phyloP scores from a whole-genome alignment of 2,797 vertebrate species.

The Enteromius afrohamiltoni region DNA sequence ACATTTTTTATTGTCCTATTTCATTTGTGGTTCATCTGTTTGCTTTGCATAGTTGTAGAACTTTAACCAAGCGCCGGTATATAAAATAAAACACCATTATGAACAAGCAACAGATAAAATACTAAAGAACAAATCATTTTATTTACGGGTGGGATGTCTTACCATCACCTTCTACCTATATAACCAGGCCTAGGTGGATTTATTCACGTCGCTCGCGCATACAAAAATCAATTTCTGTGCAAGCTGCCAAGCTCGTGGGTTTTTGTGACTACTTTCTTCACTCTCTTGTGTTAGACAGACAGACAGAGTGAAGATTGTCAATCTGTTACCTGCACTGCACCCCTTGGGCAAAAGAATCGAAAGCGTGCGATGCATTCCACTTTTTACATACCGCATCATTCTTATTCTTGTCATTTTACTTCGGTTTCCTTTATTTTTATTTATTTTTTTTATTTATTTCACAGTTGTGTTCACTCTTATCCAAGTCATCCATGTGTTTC shows the following conservation, averaged over 20 bases:
- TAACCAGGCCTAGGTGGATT: slow-evolving; percentile 42
- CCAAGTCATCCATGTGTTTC: slow-evolving; percentile 3
- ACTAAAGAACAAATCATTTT: slow-evolving; percentile 9
- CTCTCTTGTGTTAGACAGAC: slow-evolving; percentile 33
- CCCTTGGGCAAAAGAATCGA: slow-evolving; percentile 26
- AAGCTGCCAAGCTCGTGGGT: slow-evolving; percentile 53
- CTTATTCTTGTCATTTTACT: slow-evolving; percentile 38
- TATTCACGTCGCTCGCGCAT: slow-evolving; percentile 40
- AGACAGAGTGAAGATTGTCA: slow-evolving; percentile 49
- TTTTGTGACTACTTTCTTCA: slow-evolving; percentile 47
- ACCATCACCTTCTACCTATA: slow-evolving; percentile 7
- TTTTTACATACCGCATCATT: slow-evolving; percentile 16
- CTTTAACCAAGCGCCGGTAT: neutral
- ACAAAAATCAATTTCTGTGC: slow-evolving; percentile 54
- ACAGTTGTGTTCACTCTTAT: slow-evolving; percentile 7
- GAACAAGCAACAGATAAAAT: slow-evolving; percentile 12
- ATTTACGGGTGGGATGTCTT: neutral
- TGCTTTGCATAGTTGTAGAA: neutral
- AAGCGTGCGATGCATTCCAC: slow-evolving; percentile 17
- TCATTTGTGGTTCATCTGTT: neutral
- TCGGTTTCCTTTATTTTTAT: slow-evolving; percentile 9
- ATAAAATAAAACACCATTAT: slow-evolving; percentile 20
- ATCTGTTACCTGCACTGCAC: slow-evolving; percentile 28
- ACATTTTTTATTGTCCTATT: neutral
- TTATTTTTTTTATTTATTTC: neutral